These are phyloP conservation scores for Chlorodrepanis virens DNA, from an alignment of 2,113 vertebrate genomes.

Conservation along the genomic window DNA sequence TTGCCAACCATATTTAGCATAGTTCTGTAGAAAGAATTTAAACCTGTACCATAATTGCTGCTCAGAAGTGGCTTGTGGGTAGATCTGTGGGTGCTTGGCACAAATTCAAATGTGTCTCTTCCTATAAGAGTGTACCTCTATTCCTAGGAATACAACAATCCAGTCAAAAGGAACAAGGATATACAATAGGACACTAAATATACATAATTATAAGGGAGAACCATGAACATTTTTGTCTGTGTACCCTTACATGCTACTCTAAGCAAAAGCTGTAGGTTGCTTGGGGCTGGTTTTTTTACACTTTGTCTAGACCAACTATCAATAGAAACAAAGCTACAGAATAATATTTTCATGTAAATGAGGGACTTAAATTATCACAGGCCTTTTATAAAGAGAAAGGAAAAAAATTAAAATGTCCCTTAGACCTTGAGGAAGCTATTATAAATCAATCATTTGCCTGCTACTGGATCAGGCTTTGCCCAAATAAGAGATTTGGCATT, in stretches of 20 bases:
- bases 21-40: not conserved
- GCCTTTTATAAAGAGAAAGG: not conserved
- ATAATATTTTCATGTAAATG: not conserved
- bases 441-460: not conserved
- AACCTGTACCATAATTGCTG: not conserved
- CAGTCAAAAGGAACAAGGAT: not conserved
- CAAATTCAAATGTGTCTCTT: not conserved
- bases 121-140: not conserved
- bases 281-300: not conserved
- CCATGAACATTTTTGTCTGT: not conserved
- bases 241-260: not conserved
- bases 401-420: not conserved
- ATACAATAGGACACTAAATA: not conserved
- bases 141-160: not conserved
- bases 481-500: not conserved
- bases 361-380: not conserved
- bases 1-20: not conserved
- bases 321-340: not conserved
- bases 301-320: not conserved
- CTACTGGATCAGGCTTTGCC: not conserved
- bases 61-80: not conserved
- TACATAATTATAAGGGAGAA: not conserved
- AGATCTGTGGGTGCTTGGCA: not conserved
- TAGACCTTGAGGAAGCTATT: not conserved
- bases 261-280: not conserved